phyloP scores from a whole-genome alignment of 2,888 invertebrate genomes.

The Lycia hirtaria region DNA sequence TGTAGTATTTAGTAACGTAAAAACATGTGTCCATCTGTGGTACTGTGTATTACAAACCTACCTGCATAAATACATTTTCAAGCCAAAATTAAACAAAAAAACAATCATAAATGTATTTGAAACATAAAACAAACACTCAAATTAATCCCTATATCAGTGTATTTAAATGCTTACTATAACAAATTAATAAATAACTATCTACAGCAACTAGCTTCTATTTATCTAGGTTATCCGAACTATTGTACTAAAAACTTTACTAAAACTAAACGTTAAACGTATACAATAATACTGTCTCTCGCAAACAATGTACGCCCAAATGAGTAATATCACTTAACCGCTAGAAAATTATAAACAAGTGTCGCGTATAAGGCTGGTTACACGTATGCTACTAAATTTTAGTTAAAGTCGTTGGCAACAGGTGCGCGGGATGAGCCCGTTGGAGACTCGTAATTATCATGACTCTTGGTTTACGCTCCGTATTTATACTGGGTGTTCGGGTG shows the following conservation, averaged over 20 bases:
- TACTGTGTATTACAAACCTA: too few species aligned
- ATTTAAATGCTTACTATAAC: background rate
- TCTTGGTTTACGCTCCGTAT: slow-evolving; percentile 52
- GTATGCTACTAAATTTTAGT: slow-evolving; percentile 81
- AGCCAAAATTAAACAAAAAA: too few species aligned
- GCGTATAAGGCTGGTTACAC: slow-evolving; percentile 70
- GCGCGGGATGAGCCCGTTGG: slow-evolving; percentile 71
- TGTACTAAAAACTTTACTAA: slow-evolving; percentile 18
- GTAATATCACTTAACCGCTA: slow-evolving; percentile 72
- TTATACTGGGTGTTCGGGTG: too few species aligned
- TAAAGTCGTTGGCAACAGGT: slow-evolving; percentile 82
- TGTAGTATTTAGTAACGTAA: too few species aligned
- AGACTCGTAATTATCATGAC: slow-evolving; percentile 77
- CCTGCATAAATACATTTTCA: too few species aligned
- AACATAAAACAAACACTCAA: slow-evolving; percentile 4
- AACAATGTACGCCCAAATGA: slow-evolving; percentile 54
- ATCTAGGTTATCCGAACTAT: slow-evolving; percentile 30
- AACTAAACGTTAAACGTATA: slow-evolving; percentile 24
- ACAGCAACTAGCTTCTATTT: slow-evolving; percentile 9
- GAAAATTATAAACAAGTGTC: slow-evolving; percentile 78
- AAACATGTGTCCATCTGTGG: too few species aligned
- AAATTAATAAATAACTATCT: slow-evolving; percentile 25
- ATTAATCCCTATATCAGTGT: background rate
- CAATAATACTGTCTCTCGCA: slow-evolving; percentile 49
- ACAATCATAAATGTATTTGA: background rate